Percentiles rank a stretch among this genome's conserved stretches.
Conservation (phyloP, 2,888 invertebrate genomes). For the Torymus auratus region DNA sequence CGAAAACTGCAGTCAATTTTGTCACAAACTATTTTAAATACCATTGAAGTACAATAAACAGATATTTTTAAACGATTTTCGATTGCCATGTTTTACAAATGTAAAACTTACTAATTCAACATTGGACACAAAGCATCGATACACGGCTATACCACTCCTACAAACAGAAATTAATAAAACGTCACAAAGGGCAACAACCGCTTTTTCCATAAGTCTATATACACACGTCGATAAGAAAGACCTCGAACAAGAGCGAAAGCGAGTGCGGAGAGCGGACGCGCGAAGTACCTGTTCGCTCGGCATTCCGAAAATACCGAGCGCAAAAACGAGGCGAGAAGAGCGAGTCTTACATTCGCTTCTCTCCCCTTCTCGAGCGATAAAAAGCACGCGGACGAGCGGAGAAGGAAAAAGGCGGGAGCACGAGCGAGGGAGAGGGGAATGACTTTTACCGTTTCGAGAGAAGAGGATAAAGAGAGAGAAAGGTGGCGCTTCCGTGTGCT, state of each 20-base stretch:
- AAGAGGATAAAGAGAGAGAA: neutral
- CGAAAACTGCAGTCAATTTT: too few species aligned
- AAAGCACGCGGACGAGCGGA: slow-evolving; percentile 2
- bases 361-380: slow-evolving; percentile 8
- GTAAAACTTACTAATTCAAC: too few species aligned
- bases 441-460: slow-evolving; percentile 40
- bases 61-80: too few species aligned
- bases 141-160: too few species aligned
- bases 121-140: too few species aligned
- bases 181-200: too few species aligned
- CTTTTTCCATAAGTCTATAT: neutral
- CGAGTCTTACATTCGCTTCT: slow-evolving; percentile 5
- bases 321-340: slow-evolving; percentile 37
- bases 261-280: neutral
- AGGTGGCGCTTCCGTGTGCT: slow-evolving; percentile 33
- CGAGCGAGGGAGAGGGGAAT: slow-evolving; percentile 7
- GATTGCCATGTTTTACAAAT: too few species aligned
- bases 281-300: slow-evolving; percentile 29
- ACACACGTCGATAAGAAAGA: slow-evolving; percentile 7
- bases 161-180: too few species aligned
- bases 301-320: slow-evolving; percentile 47
- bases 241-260: neutral
- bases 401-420: neutral
- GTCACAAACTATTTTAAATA: too few species aligned
- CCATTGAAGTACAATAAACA: too few species aligned